Conservation (phyloP, 2,888 invertebrate species). For the Xanthia togata region DNA sequence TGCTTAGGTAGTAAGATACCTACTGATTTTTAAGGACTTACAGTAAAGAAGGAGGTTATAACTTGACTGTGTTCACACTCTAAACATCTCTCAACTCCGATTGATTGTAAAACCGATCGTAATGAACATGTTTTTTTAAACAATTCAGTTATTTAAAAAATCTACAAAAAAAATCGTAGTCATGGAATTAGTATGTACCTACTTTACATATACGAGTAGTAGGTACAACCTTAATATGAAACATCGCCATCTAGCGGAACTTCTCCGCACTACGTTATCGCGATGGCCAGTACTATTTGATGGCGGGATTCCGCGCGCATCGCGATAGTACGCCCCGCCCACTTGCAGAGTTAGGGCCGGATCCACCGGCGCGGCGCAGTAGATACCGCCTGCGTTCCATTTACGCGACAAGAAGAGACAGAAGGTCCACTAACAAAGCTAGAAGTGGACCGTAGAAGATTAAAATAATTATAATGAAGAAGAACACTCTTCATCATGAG, state of each 20-base stretch:
- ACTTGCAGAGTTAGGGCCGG: conserved; percentile 55
- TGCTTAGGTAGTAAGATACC: background rate
- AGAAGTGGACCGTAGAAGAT: background rate
- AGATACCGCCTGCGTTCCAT: conserved; percentile 26
- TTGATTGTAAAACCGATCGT: background rate
- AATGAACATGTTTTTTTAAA: background rate
- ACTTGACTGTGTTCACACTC: background rate
- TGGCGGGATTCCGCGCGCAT: conserved; percentile 41
- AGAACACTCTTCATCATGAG: background rate
- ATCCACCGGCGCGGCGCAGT: conserved; percentile 46
- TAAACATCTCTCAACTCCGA: too few species aligned
- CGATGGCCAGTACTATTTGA: conserved; percentile 47
- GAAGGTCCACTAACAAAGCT: conserved; percentile 7
- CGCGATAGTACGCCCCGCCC: conserved; percentile 49
- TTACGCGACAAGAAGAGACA: background rate
- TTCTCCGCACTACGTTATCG: conserved; percentile 10
- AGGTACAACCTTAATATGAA: background rate
- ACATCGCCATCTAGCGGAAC: conserved; percentile 15
- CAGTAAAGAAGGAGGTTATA: background rate
- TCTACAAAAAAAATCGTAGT: background rate
- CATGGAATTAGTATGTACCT: background rate
- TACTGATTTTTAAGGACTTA: background rate
- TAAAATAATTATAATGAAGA: background rate
- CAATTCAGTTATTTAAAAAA: background rate
- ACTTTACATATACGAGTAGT: background rate